Percentiles rank a stretch among this genome's conserved stretches.
Evolutionary conservation across 2,113 vertebrate species (phyloP).

Genomic region (Pelecanus crispus): DNA sequence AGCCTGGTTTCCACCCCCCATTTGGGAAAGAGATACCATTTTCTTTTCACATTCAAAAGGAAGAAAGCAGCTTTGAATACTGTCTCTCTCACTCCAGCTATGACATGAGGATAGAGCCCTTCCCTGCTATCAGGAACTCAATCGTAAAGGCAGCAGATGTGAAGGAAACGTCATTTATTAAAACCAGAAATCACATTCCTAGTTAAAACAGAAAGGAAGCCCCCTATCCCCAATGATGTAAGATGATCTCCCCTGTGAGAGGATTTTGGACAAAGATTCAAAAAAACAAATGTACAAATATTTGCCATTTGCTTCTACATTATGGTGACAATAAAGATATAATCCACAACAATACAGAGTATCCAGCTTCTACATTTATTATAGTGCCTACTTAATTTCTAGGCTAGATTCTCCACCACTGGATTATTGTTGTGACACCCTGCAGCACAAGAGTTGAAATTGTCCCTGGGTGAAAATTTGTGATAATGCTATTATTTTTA

Average conservation of each 20-base stretch:
- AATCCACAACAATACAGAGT: not conserved
- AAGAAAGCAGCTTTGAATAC: not conserved
- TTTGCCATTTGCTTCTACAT: not conserved
- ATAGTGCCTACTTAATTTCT: not conserved
- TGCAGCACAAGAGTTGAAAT: not conserved
- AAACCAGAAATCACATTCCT: not conserved
- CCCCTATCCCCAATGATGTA: accelerated
- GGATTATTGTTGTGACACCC: not conserved
- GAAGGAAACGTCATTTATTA: not conserved
- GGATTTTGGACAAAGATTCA: not conserved
- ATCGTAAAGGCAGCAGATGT: not conserved
- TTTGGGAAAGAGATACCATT: not conserved
- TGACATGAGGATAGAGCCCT: not conserved
- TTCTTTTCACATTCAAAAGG: not conserved
- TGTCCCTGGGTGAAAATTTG: not conserved
- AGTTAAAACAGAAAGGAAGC: not conserved
- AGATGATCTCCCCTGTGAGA: accelerated
- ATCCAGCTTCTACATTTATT: not conserved
- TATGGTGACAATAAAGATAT: not conserved
- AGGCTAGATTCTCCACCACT: not conserved
- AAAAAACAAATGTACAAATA: not conserved
- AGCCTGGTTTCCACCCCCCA: not conserved
- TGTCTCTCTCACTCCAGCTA: not conserved
- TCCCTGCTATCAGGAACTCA: not conserved
- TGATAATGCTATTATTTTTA: not conserved